Conservation (phyloP, 2,113 vertebrate genomes). For the Mastomys natalensis region DNA sequence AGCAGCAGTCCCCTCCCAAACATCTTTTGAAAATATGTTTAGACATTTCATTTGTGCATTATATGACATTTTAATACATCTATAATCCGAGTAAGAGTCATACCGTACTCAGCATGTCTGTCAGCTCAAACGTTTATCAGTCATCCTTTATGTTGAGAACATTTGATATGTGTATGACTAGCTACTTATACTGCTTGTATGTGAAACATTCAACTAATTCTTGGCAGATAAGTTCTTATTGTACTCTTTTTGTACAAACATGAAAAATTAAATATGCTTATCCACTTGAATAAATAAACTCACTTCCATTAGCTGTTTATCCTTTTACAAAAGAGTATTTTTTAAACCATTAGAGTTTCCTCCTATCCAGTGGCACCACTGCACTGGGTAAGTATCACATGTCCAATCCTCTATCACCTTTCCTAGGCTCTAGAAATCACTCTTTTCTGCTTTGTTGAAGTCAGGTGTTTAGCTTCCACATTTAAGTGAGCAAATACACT, state of each 20-base stretch:
- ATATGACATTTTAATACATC: not conserved
- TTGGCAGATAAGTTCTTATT: not conserved
- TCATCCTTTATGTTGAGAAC: not conserved
- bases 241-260: not conserved
- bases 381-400: not conserved
- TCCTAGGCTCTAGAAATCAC: not conserved
- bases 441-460: not conserved
- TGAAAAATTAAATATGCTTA: constrained; percentile 19
- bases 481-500: not conserved
- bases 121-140: not conserved
- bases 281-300: not conserved
- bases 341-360: not conserved
- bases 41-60: not conserved
- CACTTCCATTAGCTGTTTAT: not conserved
- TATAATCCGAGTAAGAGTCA: not conserved
- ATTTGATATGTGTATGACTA: not conserved
- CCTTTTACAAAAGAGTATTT: constrained; percentile 6
- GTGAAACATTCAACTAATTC: not conserved
- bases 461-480: not conserved
- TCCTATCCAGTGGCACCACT: not conserved
- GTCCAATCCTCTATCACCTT: not conserved
- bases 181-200: not conserved
- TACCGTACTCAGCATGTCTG: not conserved
- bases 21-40: not conserved
- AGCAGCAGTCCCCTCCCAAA: not conserved